Evolutionary conservation across 2,797 vertebrate species (phyloP).

Genomic region (Falco rusticolus): DNA sequence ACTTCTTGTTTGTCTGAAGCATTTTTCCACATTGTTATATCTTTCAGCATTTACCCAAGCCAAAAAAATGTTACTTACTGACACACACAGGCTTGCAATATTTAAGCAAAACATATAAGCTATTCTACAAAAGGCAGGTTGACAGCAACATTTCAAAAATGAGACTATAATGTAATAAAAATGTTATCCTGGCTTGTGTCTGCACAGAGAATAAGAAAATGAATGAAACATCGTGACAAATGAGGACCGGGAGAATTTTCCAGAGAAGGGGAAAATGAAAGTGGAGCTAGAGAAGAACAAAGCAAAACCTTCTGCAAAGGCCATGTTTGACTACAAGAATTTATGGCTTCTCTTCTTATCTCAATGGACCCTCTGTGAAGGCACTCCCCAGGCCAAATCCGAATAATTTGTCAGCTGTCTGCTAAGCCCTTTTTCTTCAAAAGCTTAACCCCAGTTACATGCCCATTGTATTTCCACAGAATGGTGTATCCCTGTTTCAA

Average conservation of each 20-base stretch:
- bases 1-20: constrained; percentile 50
- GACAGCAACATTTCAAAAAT: constrained; percentile 31
- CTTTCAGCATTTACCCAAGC: not conserved
- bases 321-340: not conserved
- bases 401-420: not conserved
- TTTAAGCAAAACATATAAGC: constrained; percentile 42
- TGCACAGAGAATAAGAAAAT: constrained; percentile 21
- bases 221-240: not conserved
- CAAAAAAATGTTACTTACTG: not conserved
- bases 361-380: not conserved
- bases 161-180: constrained; percentile 33
- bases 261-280: not conserved
- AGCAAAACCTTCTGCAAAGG: not conserved
- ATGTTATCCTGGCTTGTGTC: not conserved
- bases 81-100: constrained; percentile 29
- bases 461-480: not conserved
- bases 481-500: not conserved
- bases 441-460: not conserved
- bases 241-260: not conserved
- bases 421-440: not conserved
- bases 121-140: constrained; percentile 20
- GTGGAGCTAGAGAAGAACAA: not conserved
- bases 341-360: not conserved
- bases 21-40: not conserved
- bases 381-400: not conserved